Evolutionary conservation across 2,797 vertebrate genomes (phyloP), one percentile per base, ranked within the genome.

Genomic region (Myotis myotis): DNA sequence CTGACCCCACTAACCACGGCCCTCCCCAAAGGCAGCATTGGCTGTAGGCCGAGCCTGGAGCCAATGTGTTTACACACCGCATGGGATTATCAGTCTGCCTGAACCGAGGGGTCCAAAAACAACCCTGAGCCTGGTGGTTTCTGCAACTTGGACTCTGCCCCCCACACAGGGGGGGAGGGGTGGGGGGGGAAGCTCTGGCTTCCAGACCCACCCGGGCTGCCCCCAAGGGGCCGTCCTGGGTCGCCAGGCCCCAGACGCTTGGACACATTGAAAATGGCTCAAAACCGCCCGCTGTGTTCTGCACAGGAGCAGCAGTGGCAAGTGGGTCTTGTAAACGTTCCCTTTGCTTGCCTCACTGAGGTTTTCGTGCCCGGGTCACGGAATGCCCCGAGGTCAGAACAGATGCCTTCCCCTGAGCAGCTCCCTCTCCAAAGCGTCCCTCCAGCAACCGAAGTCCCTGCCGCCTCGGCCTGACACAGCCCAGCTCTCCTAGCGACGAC

Each of bases 71-170:
- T 81, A 72, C 20, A 93, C 33, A 60, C 2, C 3, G 30, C 0
- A 8, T 44, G 85, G 78, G 44, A 49, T 87, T 93, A 66, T 38
- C 72, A 81, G 70, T 19, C 71, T 95, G 95, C 91, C 85, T 81
- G n/a, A 93, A 76, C 47, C 47, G 80, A 95, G 25, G 2, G 25
- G 28, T 86, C 95, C 96, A 87, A 95, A 93, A 94, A 90, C 87
- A 97, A 94, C 79, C 62, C 20, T 4, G 0, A 13, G 16, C 53
- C 47, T 84, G 1, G 33, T 91, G 87, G 53, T 96, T 94, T 88
- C 74, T 20, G 17, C 44, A 88, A 44, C 82, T 62, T 33, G n/a
- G 36, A 53, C 92, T 97, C 44, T 20, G 5, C 85, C 68, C 78
- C 49, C 44, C 12, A 16, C 55, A 36, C n/a, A 41, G 16, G 3